Conservation (phyloP, 2,797 vertebrate species). For the Cirrhinus molitorella region DNA sequence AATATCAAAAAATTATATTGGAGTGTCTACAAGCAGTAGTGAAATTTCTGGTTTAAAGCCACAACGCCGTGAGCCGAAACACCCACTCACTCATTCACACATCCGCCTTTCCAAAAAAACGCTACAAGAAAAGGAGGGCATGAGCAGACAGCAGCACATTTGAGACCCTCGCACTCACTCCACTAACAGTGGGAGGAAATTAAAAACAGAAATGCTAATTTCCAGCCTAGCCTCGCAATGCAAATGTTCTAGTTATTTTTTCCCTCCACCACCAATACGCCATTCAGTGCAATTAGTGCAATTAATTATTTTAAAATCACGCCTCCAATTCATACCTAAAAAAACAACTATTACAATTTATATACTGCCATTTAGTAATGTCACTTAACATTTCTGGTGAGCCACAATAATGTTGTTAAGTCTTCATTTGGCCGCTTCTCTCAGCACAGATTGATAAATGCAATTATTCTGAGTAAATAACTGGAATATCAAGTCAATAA, state of each 20-base stretch:
- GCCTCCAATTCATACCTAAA: background rate
- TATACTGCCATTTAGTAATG: background rate
- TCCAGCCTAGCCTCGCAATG: background rate
- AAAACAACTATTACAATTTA: background rate
- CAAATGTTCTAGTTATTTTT: background rate
- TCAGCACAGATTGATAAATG: background rate
- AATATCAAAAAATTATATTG: background rate
- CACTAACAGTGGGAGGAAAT: background rate
- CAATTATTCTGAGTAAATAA: background rate
- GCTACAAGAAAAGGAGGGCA: background rate
- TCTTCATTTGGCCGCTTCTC: slow-evolving; percentile 1
- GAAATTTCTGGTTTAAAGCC: slow-evolving; percentile 43
- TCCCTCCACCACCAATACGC: background rate
- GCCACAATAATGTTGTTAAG: background rate
- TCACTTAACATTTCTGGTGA: background rate
- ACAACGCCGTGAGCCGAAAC: slow-evolving; percentile 51
- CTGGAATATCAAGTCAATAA: background rate
- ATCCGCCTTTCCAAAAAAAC: slow-evolving; percentile 45
- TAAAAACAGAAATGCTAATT: slow-evolving; percentile 9
- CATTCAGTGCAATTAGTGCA: background rate
- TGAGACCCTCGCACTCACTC: slow-evolving; percentile 30
- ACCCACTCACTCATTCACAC: slow-evolving; percentile 56
- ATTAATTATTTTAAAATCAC: background rate
- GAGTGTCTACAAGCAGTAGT: slow-evolving; percentile 5
- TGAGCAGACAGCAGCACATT: slow-evolving; percentile 9